A percentile compares a stretch with the other conserved stretches of the same genome.
These are phyloP conservation scores for Caenorhabditis sp. DNA, from an alignment of 2,888 invertebrate genomes.

Conservation along the genomic window DNA sequence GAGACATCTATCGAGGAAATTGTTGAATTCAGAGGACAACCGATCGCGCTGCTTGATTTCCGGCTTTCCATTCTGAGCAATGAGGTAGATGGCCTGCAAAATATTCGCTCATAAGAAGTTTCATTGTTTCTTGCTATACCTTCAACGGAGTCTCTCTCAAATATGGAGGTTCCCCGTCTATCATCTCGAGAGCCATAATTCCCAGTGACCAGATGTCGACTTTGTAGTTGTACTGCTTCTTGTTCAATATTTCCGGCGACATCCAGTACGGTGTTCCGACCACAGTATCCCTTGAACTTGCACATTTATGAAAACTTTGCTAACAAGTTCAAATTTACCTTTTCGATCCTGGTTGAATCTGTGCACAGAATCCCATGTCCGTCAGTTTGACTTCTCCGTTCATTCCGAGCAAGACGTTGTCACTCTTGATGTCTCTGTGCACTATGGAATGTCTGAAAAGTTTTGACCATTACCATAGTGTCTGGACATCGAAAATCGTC, in stretches of 20 bases:
- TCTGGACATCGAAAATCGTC: conserved; percentile 23
- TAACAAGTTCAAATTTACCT: conserved; percentile 85
- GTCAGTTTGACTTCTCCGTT: conserved; percentile 85
- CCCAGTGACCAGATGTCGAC: conserved; percentile 93
- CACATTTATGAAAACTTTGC: conserved; percentile 89
- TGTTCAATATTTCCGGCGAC: conserved; percentile 88
- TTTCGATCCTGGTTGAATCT: conserved; percentile 92
- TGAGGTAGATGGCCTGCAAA: conserved; percentile 89
- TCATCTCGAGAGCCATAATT: conserved; percentile 98
- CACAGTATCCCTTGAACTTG: conserved; percentile 77
- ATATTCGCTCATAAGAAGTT: background rate
- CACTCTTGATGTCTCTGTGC: conserved; percentile 97
- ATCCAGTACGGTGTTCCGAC: conserved; percentile 87
- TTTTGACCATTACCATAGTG: background rate
- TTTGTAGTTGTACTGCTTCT: conserved; percentile 82
- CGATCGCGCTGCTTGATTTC: conserved; percentile 91
- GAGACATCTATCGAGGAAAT: conserved; percentile 88
- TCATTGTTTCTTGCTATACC: conserved; percentile 62
- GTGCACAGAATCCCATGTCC: conserved; percentile 98
- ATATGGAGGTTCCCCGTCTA: conserved; percentile 95
- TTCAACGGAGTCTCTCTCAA: conserved; percentile 92
- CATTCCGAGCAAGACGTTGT: conserved; percentile 95
- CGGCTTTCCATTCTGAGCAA: conserved; percentile 96
- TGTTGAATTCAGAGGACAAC: conserved; percentile 87
- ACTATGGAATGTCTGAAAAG: conserved; percentile 88